These are phyloP conservation scores for Hedychridium roseum DNA, from an alignment of 2,888 invertebrate genomes.

Conservation along the genomic window DNA sequence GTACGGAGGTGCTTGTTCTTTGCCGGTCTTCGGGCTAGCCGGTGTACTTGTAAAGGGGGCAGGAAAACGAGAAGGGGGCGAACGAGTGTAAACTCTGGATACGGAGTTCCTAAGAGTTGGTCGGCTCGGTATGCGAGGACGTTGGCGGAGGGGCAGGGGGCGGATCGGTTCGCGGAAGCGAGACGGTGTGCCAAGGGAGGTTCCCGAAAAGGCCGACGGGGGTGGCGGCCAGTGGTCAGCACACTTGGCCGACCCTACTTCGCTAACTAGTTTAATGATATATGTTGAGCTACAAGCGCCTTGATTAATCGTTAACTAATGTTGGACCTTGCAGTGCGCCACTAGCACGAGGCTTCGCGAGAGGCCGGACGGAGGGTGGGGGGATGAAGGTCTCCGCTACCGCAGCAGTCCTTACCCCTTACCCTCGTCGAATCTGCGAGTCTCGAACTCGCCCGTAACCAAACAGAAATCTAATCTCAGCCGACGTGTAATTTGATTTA, in stretches of 20 bases:
- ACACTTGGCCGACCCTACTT: slow-evolving; percentile 65
- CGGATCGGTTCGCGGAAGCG: slow-evolving; percentile 37
- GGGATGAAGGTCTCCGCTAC: slow-evolving; percentile 34
- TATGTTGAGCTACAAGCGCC: slow-evolving; percentile 65
- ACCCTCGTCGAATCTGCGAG: slow-evolving; percentile 40
- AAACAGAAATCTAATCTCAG: slow-evolving; percentile 62
- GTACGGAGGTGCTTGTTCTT: background rate
- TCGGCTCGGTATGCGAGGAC: slow-evolving; percentile 58
- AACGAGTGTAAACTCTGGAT: slow-evolving; percentile 47
- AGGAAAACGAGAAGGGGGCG: slow-evolving; percentile 18
- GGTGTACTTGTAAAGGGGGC: slow-evolving; percentile 5
- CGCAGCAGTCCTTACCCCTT: slow-evolving; percentile 33
- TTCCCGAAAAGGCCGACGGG: slow-evolving; percentile 40
- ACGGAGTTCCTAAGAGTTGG: slow-evolving; percentile 60
- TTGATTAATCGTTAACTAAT: slow-evolving; percentile 65
- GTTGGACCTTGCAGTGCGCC: slow-evolving; percentile 62
- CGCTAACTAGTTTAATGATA: slow-evolving; percentile 65
- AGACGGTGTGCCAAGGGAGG: slow-evolving; percentile 32
- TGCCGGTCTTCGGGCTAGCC: background rate
- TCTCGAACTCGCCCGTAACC: slow-evolving; percentile 43
- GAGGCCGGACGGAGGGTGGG: slow-evolving; percentile 22
- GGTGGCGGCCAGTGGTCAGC: slow-evolving; percentile 62
- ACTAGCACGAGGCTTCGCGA: slow-evolving; percentile 26
- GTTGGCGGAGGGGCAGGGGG: slow-evolving; percentile 47
- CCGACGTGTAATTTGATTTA: slow-evolving; percentile 60